phyloP scores from a whole-genome alignment of 2,113 vertebrate genomes.

The Odontophorus gujanensis region DNA sequence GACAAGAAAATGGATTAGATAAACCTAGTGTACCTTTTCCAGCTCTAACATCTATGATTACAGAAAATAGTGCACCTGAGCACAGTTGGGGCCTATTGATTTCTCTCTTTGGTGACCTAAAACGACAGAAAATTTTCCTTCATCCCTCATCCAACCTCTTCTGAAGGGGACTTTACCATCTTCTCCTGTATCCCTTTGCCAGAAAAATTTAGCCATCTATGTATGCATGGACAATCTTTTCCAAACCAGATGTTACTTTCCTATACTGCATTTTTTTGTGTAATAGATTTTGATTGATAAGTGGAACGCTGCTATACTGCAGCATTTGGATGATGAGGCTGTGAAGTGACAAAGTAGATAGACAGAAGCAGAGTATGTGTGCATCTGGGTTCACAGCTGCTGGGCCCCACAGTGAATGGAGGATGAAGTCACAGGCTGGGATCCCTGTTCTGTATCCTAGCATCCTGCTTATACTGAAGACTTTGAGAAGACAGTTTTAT shows the following conservation, averaged over 20 bases:
- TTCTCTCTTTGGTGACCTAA: not conserved
- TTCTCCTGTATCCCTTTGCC: not conserved
- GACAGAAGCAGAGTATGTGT: not conserved
- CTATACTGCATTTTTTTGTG: not conserved
- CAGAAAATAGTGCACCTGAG: not conserved
- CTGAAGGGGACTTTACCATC: not conserved
- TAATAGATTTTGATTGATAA: not conserved
- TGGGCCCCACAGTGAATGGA: not conserved
- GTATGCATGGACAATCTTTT: not conserved
- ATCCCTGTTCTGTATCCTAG: not conserved
- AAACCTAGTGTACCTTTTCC: not conserved
- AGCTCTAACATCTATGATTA: conserved; percentile 1
- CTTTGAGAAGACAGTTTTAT: not conserved
- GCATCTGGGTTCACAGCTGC: not conserved
- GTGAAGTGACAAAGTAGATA: not conserved
- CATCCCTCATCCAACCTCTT: not conserved
- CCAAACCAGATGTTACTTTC: not conserved
- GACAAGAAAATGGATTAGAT: not conserved
- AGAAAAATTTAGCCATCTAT: not conserved
- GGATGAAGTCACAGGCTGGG: not conserved
- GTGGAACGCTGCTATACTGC: not conserved
- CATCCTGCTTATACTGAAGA: not conserved
- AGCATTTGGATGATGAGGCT: not conserved
- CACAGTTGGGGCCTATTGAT: not conserved
- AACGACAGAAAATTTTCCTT: not conserved